A percentile compares a stretch with the other conserved stretches of the same genome.
These are phyloP conservation scores for Odontesthes bonariensis DNA, from an alignment of 2,113 vertebrate species.

Conservation along the genomic window DNA sequence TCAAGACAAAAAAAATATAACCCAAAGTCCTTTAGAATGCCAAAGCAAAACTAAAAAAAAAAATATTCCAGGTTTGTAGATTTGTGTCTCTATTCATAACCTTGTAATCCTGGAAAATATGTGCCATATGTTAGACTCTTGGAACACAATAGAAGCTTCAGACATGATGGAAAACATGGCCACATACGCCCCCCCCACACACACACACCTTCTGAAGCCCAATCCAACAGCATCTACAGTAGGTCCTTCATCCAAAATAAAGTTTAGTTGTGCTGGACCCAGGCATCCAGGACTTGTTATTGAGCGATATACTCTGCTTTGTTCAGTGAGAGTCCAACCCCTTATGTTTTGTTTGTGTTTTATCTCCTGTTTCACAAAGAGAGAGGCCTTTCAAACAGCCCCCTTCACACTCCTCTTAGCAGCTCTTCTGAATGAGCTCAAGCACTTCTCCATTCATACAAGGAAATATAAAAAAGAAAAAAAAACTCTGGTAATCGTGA, in stretches of 20 bases:
- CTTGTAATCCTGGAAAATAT: no score
- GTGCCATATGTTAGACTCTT: not conserved
- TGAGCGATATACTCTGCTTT: constrained; percentile 63
- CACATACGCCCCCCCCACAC: no score
- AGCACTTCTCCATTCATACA: constrained; percentile 53
- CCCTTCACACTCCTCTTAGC: constrained; percentile 66
- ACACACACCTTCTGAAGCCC: no score
- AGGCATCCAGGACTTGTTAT: constrained; percentile 51
- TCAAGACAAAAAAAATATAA: no score
- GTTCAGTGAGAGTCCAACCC: constrained; percentile 45
- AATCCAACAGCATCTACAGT: not conserved
- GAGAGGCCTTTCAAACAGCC: constrained; percentile 62
- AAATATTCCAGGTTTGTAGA: no score
- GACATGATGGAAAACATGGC: constrained; percentile 32
- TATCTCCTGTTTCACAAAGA: constrained; percentile 64
- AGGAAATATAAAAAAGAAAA: constrained; percentile 36
- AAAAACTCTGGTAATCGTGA: constrained; percentile 24
- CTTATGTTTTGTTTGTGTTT: constrained; percentile 63
- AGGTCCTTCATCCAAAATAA: constrained; percentile 38
- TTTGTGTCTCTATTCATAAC: no score
- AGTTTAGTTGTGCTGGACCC: constrained; percentile 51
- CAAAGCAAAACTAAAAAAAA: no score
- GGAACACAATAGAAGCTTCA: constrained; percentile 30
- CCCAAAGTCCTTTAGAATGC: no score
- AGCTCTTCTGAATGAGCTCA: constrained; percentile 45